phyloP scores from a whole-genome alignment of 2,797 vertebrate species.

The Galago senegalensis region DNA sequence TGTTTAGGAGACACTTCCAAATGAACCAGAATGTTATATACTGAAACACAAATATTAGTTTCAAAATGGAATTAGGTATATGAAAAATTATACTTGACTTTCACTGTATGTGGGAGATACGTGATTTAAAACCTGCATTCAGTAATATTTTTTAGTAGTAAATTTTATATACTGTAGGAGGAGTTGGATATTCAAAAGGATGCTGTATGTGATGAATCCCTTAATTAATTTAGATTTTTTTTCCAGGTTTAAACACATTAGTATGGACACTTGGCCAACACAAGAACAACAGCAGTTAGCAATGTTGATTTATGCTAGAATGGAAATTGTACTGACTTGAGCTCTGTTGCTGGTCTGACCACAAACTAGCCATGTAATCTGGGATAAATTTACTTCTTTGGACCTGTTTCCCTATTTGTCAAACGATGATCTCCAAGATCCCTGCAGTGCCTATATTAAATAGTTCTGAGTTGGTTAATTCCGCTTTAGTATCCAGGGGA shows the following conservation, averaged over 20 bases:
- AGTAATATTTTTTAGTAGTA: background rate
- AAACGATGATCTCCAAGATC: background rate
- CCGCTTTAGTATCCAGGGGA: background rate
- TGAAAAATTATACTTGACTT: conserved; percentile 25
- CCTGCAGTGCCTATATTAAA: background rate
- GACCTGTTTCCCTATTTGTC: background rate
- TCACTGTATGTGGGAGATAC: background rate
- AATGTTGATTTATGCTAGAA: background rate
- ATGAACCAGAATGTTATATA: background rate
- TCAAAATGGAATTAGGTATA: conserved; percentile 27
- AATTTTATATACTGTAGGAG: background rate
- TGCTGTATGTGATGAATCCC: background rate
- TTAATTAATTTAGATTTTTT: background rate
- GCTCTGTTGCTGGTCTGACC: conserved; percentile 28
- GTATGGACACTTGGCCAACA: background rate
- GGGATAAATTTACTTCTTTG: conserved; percentile 27
- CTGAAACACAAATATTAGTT: conserved; percentile 10
- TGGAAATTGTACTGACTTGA: conserved; percentile 45
- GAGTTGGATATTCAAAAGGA: background rate
- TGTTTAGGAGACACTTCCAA: conserved; percentile 34
- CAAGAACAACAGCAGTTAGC: background rate
- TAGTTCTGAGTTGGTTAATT: background rate
- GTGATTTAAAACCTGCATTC: background rate
- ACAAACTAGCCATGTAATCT: conserved; percentile 33
- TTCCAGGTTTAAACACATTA: background rate